Percentiles rank a stretch among this genome's conserved stretches.
These are phyloP conservation scores for Noctilio leporinus DNA, from an alignment of 2,113 vertebrate species.

Conservation along the genomic window DNA sequence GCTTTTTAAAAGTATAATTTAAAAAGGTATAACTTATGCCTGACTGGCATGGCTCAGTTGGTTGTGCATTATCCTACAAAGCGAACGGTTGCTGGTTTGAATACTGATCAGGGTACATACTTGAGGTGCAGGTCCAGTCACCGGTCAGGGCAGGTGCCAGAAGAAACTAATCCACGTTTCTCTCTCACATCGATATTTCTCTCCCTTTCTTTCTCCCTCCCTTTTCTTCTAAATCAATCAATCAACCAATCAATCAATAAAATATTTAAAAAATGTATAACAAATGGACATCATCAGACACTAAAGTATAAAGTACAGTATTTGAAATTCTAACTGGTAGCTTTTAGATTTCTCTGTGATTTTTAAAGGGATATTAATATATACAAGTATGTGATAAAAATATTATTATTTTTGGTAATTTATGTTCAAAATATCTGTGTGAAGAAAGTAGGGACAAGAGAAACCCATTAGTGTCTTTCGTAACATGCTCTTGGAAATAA, in stretches of 20 bases:
- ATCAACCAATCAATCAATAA: too few relatives aligned
- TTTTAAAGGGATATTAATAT: not conserved
- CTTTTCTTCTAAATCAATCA: too few relatives aligned
- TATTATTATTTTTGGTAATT: constrained; percentile 46
- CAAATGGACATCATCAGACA: not conserved
- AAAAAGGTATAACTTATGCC: not conserved
- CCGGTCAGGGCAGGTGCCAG: too few relatives aligned
- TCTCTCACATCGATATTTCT: too few relatives aligned
- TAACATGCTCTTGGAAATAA: constrained; percentile 2
- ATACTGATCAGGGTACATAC: too few relatives aligned
- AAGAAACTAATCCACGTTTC: too few relatives aligned
- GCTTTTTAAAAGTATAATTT: not conserved
- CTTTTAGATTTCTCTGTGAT: not conserved
- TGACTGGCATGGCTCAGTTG: too few relatives aligned
- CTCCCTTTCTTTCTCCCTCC: too few relatives aligned
- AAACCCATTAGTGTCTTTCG: not conserved
- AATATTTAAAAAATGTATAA: not conserved
- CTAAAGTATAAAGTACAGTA: not conserved
- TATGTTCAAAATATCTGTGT: constrained; percentile 2
- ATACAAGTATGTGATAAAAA: not conserved
- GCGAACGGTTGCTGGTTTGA: too few relatives aligned
- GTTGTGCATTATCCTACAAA: too few relatives aligned
- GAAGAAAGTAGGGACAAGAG: not conserved
- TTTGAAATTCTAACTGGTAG: not conserved
- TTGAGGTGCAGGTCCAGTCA: too few relatives aligned